Percentiles rank a stretch among this genome's conserved stretches.
These are phyloP conservation scores for Anguilla rostrata DNA, from an alignment of 2,113 vertebrate genomes.

Conservation along the genomic window DNA sequence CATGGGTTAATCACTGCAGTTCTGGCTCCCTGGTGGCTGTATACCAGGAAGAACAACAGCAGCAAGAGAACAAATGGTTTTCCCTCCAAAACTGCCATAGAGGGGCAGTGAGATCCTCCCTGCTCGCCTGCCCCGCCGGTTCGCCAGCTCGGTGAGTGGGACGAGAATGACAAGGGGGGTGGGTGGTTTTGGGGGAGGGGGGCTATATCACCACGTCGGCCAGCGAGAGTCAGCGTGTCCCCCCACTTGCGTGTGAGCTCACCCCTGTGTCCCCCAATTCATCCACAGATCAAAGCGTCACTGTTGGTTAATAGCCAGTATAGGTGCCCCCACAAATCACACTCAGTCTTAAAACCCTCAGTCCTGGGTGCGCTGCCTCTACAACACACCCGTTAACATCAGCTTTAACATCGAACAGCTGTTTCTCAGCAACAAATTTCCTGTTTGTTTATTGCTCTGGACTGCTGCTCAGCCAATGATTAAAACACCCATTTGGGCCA, in stretches of 20 bases:
- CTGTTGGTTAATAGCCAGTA: slow-evolving; percentile 28
- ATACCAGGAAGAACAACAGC: too few relatives aligned
- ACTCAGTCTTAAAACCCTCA: slow-evolving; percentile 32
- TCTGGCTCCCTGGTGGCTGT: too few relatives aligned
- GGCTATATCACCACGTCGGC: not conserved
- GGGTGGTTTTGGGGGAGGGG: not conserved
- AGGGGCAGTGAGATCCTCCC: too few relatives aligned
- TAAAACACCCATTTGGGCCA: slow-evolving; percentile 57
- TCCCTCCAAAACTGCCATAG: too few relatives aligned
- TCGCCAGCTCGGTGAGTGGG: not conserved
- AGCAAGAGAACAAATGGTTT: too few relatives aligned
- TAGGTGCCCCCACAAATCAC: slow-evolving; percentile 38
- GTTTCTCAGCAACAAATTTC: slow-evolving; percentile 49
- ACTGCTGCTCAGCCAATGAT: slow-evolving; percentile 59
- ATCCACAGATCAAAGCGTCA: slow-evolving; percentile 20
- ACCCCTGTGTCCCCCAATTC: not conserved
- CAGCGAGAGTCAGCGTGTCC: not conserved
- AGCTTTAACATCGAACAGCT: slow-evolving; percentile 47
- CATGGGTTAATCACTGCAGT: too few relatives aligned
- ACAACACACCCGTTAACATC: slow-evolving; percentile 33
- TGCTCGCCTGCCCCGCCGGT: too few relatives aligned
- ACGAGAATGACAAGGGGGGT: not conserved
- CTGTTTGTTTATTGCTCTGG: slow-evolving; percentile 50
- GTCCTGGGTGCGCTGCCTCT: not conserved
- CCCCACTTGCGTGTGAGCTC: not conserved